Percentiles rank a stretch among this genome's conserved stretches.
Conservation (phyloP, 2,113 vertebrate genomes). For the Oryzias melastigma region DNA sequence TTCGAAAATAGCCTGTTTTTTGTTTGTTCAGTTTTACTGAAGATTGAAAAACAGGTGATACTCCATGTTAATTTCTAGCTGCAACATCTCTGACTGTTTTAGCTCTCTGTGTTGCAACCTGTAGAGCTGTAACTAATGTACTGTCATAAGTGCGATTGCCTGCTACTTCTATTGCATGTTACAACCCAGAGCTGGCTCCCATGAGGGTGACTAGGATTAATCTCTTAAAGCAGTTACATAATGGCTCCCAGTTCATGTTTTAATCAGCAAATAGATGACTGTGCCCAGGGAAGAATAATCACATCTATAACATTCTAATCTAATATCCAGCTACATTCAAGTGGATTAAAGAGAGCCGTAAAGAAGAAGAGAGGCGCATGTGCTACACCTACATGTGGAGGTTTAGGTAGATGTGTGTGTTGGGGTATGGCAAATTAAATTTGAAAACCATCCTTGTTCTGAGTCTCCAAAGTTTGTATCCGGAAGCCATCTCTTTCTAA, state of each 20-base stretch:
- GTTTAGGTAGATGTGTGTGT: constrained; percentile 49
- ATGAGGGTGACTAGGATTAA: constrained; percentile 58
- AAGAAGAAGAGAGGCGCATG: constrained; percentile 53
- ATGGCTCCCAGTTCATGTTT: constrained; percentile 68
- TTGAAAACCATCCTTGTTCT: constrained; percentile 24
- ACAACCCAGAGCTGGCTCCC: constrained; percentile 45
- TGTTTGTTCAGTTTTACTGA: constrained; percentile 8
- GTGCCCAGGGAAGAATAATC: constrained; percentile 71
- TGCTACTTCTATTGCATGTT: constrained; percentile 39
- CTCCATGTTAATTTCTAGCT: constrained; percentile 7
- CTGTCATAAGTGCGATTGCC: constrained; percentile 22
- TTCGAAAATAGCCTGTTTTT: neutral
- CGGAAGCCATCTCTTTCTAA: constrained; percentile 8
- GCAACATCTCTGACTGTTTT: constrained; percentile 3
- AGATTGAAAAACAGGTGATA: constrained; percentile 7
- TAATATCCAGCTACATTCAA: constrained; percentile 72
- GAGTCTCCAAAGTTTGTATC: constrained; percentile 4
- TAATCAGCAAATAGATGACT: constrained; percentile 75
- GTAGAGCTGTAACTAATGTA: constrained; percentile 16
- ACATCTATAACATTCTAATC: constrained; percentile 77
- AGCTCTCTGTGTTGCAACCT: constrained; percentile 7
- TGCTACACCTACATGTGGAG: constrained; percentile 48
- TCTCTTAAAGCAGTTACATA: constrained; percentile 75
- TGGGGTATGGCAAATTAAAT: constrained; percentile 43
- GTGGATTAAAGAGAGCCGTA: constrained; percentile 62